phyloP scores from a whole-genome alignment of 1,140 invertebrate genomes.

The Pachypeltis micranthus region DNA sequence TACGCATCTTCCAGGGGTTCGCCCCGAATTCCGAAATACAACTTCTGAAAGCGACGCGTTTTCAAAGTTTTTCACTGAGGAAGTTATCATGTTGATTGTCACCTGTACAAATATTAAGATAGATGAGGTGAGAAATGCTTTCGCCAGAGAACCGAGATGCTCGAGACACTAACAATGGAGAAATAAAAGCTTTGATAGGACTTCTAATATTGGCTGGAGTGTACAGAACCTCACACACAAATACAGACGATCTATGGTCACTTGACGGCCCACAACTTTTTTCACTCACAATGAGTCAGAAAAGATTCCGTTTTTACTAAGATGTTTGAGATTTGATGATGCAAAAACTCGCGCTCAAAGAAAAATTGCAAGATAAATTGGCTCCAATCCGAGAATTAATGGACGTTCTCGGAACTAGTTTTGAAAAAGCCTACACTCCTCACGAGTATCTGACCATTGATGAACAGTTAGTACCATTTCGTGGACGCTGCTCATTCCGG shows the following conservation, averaged over 20 bases:
- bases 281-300: no score
- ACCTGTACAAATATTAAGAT: background rate
- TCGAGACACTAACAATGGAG: background rate
- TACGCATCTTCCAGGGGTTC: no score
- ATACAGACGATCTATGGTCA: background rate
- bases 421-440: constrained; percentile 31
- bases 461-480: constrained; percentile 34
- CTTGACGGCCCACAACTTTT: background rate
- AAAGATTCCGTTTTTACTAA: no score
- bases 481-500: constrained; percentile 34
- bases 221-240: background rate
- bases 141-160: background rate
- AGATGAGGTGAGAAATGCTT: background rate
- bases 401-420: constrained; percentile 31
- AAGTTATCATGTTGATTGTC: no score
- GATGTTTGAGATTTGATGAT: no score
- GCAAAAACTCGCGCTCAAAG: no score
- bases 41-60: no score
- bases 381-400: constrained; percentile 33
- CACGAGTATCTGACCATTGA: constrained; percentile 34
- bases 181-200: background rate
- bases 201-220: background rate
- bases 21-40: no score
- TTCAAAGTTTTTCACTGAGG: no score
- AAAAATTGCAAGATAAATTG: no score